Evolutionary conservation across 2,113 vertebrate species (phyloP), one percentile per base, ranked within the genome.

Genomic region (Aphyosemion australe): DNA sequence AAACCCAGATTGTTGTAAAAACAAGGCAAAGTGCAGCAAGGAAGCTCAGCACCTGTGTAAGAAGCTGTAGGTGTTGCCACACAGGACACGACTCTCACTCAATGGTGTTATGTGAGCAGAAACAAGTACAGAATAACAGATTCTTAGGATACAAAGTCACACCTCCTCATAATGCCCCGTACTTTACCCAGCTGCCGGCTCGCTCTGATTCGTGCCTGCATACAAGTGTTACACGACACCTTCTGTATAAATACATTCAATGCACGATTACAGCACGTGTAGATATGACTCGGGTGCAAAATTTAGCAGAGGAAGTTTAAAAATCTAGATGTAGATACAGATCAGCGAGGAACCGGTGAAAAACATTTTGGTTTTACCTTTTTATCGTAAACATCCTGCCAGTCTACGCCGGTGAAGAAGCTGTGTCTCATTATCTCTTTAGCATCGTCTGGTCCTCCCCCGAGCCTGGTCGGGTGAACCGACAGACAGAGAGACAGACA

Each of bases 341-440:
- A 26, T 26, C 9, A 37, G 34, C 6, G 34, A 37, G 4, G 7
- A 10, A 37, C 7, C 9, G 7, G 34, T 37, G 9, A 5, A 39
- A n/a, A 54, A 37, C 54, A 58, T 21, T 11, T 11, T 16, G 0
- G 0, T 8, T 2, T 68, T 56, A 98, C 97, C 96, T 98, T 99
- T 93, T 98, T 99, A 91, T 98, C 96, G 71, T 99, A 99, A 3
- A 98, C 95, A 83, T 97, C 95, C 88, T 98, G 96, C 97, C 97
- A 99, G 89, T 98, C 95, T 39, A 98, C 84, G 76, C 94, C 95
- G 83, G 92, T 92, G 88, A 99, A 99, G 92, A 96, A 99, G 88
- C 95, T 97, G 69, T 98, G 96, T 70, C 95, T 94, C 96, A 98
- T 97, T 79, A 98, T 98, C 92, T 99, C 97, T 85, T 99, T 99